Evolutionary conservation across 2,888 invertebrate genomes (phyloP).

Genomic region (Sialis lutaria): DNA sequence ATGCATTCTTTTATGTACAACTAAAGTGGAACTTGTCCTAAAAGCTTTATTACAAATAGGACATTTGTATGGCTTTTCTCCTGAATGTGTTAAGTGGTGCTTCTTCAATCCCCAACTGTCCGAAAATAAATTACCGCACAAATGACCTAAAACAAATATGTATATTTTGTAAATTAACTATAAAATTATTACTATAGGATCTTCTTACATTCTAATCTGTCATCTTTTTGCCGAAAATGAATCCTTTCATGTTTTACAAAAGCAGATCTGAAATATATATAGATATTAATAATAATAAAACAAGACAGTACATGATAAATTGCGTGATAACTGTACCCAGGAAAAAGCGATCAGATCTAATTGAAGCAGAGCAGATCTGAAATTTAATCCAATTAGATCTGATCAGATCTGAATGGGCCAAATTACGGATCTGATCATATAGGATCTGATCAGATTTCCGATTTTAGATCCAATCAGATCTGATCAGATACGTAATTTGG

Average conservation of each 20-base stretch:
- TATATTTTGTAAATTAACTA: background rate
- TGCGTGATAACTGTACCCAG: background rate
- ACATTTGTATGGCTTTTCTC: conserved; percentile 13
- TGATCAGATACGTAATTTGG: no score
- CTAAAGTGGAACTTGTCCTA: conserved; percentile 23
- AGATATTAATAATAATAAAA: background rate
- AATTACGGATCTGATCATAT: no score
- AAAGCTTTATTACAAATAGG: conserved; percentile 21
- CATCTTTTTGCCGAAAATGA: conserved; percentile 4
- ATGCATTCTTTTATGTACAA: conserved; percentile 24
- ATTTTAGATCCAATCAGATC: no score
- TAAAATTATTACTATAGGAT: background rate
- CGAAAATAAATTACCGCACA: conserved; percentile 4
- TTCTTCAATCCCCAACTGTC: conserved; percentile 4
- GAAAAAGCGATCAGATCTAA: no score
- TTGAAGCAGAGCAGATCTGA: no score
- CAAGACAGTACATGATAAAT: background rate
- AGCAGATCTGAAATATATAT: conserved; percentile 1
- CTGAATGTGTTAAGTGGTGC: conserved; percentile 2
- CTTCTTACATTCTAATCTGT: conserved; percentile 4
- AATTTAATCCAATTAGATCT: no score
- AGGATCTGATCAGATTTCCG: no score
- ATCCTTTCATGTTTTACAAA: conserved; percentile 5
- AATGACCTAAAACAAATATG: background rate
- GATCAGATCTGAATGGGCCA: no score